Evolutionary conservation across 2,113 vertebrate species (phyloP).

Genomic region (Salvator merianae): DNA sequence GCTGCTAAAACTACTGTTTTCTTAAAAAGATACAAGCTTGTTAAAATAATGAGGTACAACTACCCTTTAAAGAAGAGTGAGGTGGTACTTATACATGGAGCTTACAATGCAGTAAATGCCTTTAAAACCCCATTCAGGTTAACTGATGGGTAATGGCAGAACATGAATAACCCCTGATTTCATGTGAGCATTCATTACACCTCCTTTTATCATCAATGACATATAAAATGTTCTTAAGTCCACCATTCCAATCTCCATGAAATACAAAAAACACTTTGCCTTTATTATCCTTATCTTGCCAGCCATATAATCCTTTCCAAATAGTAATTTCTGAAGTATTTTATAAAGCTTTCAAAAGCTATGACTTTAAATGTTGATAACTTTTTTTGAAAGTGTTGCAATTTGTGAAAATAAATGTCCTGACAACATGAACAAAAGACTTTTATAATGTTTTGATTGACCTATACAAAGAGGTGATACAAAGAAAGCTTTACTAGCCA

Average conservation of each 20-base stretch:
- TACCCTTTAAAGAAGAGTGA: no score
- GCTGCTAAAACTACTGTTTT: neutral
- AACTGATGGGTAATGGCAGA: no score
- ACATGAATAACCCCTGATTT: neutral
- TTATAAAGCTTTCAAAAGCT: neutral
- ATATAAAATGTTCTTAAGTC: neutral
- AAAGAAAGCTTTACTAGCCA: neutral
- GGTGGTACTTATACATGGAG: neutral
- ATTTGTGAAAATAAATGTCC: neutral
- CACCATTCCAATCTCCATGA: neutral
- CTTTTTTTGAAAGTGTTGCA: neutral
- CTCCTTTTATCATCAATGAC: neutral
- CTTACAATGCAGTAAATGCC: neutral
- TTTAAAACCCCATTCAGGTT: neutral
- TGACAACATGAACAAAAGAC: neutral
- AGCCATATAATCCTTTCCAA: slow-evolving; percentile 12
- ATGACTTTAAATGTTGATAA: neutral
- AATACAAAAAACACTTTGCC: neutral
- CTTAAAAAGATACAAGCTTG: neutral
- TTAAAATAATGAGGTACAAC: no score
- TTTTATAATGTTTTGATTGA: neutral
- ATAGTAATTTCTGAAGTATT: neutral
- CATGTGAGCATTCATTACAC: neutral
- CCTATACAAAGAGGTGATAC: neutral
- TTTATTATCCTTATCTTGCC: neutral